Evolutionary conservation across 2,113 vertebrate genomes (phyloP), one percentile per base, ranked within the genome.

Genomic region (Nerophis ophidion): DNA sequence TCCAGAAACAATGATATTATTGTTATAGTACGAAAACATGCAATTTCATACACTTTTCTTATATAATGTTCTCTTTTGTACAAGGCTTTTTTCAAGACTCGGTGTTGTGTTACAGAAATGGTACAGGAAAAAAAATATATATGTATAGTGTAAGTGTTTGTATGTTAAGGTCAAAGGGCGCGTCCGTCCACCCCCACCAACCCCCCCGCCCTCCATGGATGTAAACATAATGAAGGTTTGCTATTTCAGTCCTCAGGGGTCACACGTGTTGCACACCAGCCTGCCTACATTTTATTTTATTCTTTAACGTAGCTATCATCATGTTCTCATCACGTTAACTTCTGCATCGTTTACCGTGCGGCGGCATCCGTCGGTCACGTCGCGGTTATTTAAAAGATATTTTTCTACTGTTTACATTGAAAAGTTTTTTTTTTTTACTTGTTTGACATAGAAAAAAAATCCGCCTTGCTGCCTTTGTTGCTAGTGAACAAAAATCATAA

Each of bases 221-320:
- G 75, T 78, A 76, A 82, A 78, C 74, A 68, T 61, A 77, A 88
- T 85, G 84, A 86, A 88, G 83, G 80, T 68, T 75, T 16, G 55
- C 61, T 77, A 73, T 77, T 73, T 80, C 79, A 81, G 77, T 87
- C 82, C 86, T 87, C 86, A 87, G 86, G 86, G 86, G 84, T 87
- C 84, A 83, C 75, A 72, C 66, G 65, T 79, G 82, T 80, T 83
- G 81, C 83, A 86, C 82, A 86, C 74, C 79, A 72, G 67, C 79
- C 79, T 73, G 57, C 76, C 80, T 67, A 59, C 63, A 71, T 74
- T 70, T 17, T 11, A 16, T 55, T 40, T 40, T 4, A 13, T 40
- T 55, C 0, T 38, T 13, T 7, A 11, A 56, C 17, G 54, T 56
- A 42, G 54, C 54, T 19, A 11, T 12, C n/a, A 40, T 42, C 71